Conservation (phyloP, 2,797 vertebrate genomes). For the Xiphorhynchus erythropygius region DNA sequence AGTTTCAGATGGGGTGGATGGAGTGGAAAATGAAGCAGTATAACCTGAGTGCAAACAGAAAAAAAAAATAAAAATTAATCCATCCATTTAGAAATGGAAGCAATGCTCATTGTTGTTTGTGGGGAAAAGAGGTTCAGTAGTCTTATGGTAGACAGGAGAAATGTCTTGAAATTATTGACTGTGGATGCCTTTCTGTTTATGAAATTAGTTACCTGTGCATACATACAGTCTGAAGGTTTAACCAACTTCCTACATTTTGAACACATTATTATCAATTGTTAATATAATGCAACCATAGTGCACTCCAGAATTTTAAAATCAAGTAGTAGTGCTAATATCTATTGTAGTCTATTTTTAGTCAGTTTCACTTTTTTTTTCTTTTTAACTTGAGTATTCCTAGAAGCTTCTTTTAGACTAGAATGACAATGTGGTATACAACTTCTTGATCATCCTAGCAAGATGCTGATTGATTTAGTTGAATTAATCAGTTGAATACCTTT, state of each 20-base stretch:
- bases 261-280: not conserved
- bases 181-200: not conserved
- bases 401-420: not conserved
- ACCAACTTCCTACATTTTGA: too few relatives aligned
- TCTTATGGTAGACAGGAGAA: not conserved
- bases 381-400: not conserved
- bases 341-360: not conserved
- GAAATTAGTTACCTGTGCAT: not conserved
- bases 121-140: not conserved
- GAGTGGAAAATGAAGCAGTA: too few relatives aligned
- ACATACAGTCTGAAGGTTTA: not conserved
- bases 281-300: not conserved
- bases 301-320: not conserved
- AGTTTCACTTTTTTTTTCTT: not conserved
- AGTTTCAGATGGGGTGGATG: too few relatives aligned
- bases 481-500: not conserved
- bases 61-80: not conserved
- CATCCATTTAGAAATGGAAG: not conserved
- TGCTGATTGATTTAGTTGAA: not conserved
- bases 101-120: not conserved
- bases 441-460: not conserved
- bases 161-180: not conserved
- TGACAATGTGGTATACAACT: not conserved
- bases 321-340: not conserved
- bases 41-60: too few relatives aligned